phyloP scores from a whole-genome alignment of 1,140 invertebrate genomes.

The Atta colombica region DNA sequence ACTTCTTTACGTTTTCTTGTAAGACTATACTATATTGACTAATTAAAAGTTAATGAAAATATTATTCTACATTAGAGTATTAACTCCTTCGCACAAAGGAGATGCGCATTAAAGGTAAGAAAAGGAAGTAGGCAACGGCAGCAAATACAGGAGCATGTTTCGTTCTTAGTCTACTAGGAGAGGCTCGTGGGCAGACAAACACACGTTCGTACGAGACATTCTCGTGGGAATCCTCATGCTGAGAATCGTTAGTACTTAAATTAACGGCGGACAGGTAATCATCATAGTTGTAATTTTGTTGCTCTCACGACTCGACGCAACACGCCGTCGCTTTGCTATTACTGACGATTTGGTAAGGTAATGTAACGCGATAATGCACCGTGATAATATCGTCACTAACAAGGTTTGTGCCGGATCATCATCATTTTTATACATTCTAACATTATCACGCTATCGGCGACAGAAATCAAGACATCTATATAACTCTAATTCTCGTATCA shows the following conservation, averaged over 20 bases:
- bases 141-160: slow-evolving; percentile 50
- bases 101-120: slow-evolving; percentile 48
- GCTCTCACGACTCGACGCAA: slow-evolving; percentile 69
- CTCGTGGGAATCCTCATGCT: slow-evolving; percentile 71
- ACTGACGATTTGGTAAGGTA: slow-evolving; percentile 69
- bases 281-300: slow-evolving; percentile 74
- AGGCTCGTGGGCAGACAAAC: slow-evolving; percentile 45
- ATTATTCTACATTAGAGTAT: background rate
- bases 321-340: slow-evolving; percentile 44
- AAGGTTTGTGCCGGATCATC: slow-evolving; percentile 23
- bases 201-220: slow-evolving; percentile 56
- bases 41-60: slow-evolving; percentile 13
- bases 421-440: slow-evolving; percentile 31
- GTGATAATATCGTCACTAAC: slow-evolving; percentile 60
- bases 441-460: slow-evolving; percentile 1
- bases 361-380: slow-evolving; percentile 58
- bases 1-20: background rate
- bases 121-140: slow-evolving; percentile 62
- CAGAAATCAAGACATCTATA: slow-evolving; percentile 16
- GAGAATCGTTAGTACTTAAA: slow-evolving; percentile 72
- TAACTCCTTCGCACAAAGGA: slow-evolving; percentile 14
- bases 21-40: background rate
- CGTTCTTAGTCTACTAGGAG: slow-evolving; percentile 33
- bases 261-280: slow-evolving; percentile 69
- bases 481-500: background rate